Evolutionary conservation across 2,888 invertebrate species (phyloP), one percentile per base, ranked within the genome.

Genomic region (Lycia hirtaria): DNA sequence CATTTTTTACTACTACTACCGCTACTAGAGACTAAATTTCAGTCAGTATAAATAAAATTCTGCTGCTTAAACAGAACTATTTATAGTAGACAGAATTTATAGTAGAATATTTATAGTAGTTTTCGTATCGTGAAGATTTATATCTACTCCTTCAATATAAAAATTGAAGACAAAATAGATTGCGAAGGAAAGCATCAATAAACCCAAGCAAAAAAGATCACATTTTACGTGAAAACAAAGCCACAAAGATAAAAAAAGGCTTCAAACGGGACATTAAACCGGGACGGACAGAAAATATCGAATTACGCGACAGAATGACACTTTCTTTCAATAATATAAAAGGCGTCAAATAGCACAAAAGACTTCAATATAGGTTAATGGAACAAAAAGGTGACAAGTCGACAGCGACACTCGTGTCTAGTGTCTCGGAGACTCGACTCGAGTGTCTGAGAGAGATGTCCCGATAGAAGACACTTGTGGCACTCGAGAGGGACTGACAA

Each of bases 371-470:
- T 62, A 51, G 57, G 61, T 55, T 55, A 62, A 57, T 57, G 61
- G 57, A 55, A 56, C 56, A 57, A 57, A 61, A 60, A 62, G 52
- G 52, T 51, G 58, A 56, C 58, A 56, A 26, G 55, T 44, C 55
- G 28, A 51, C 38, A 24, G 35, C 17, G 45, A 58, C 50, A 54
- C 50, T 54, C 48, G 50, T 54, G 51, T 57, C 33, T 60, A 43
- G 52, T 55, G 55, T 55, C 48, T 41, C 47, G 26, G 24, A 17
- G 48, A 37, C 35, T 48, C 33, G 12, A 44, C 49, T 49, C 38
- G 4, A 52, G 52, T 57, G 30, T 47, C 57, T 41, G 37, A 48
- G 35, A 53, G 57, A 58, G 57, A 58, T 58, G 57, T 58, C 48
- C 48, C 48, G 57, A 58, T 58, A 53, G 53, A 58, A 57, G 57